Evolutionary conservation across 1,140 invertebrate species (phyloP).

Genomic region (Globodera ellingtonae): DNA sequence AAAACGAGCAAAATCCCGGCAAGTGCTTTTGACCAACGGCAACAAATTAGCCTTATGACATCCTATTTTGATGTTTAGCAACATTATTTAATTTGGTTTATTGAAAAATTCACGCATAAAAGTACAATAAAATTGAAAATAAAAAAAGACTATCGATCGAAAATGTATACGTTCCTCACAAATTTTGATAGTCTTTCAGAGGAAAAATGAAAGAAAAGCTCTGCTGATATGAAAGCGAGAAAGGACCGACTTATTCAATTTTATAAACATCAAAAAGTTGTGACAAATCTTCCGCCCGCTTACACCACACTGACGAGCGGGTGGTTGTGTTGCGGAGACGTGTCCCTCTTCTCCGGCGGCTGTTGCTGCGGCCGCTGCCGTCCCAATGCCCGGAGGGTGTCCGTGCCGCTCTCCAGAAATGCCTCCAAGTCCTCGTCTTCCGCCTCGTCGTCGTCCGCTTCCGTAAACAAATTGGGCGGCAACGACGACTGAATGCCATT

Average conservation of each 20-base stretch:
- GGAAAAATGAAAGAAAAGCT: background rate
- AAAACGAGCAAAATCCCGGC: background rate
- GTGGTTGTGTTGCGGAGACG: slow-evolving; percentile 3
- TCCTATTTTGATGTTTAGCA: too few species aligned
- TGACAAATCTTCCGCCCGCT: background rate
- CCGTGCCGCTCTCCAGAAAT: slow-evolving; percentile 21
- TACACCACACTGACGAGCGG: slow-evolving; percentile 29
- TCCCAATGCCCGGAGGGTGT: slow-evolving; percentile 6
- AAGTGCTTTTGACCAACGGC: background rate
- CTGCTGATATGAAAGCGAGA: background rate
- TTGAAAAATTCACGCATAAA: background rate
- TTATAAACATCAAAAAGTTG: too few species aligned
- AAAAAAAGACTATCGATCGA: background rate
- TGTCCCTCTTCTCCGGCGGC: background rate
- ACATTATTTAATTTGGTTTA: background rate
- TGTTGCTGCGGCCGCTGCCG: background rate
- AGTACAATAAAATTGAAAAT: background rate
- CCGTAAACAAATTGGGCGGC: slow-evolving; percentile 21
- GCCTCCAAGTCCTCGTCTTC: slow-evolving; percentile 31
- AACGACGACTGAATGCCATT: background rate
- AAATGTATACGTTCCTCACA: background rate
- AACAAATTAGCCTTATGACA: too few species aligned
- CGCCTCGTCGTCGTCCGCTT: slow-evolving; percentile 24
- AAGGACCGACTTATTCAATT: background rate
- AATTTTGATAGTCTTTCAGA: too few species aligned